A percentile compares a stretch with the other conserved stretches of the same genome.
These are phyloP conservation scores for Phengaris alcon DNA, from an alignment of 2,888 invertebrate genomes.

Conservation along the genomic window DNA sequence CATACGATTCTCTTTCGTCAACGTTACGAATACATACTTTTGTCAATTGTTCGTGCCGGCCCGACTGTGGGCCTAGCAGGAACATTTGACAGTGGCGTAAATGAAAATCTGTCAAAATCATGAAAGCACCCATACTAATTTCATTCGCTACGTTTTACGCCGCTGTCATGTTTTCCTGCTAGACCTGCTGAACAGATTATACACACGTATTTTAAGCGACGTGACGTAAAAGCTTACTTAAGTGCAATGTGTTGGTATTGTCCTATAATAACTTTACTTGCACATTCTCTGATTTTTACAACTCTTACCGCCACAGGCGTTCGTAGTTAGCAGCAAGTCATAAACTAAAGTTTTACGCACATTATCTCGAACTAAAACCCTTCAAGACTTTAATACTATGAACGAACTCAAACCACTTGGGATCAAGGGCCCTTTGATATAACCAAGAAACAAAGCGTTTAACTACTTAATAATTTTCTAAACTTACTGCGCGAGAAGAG, in stretches of 20 bases:
- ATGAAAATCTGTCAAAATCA: too few species aligned
- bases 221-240: not conserved
- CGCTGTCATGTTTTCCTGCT: too few species aligned
- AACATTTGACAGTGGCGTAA: too few species aligned
- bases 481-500: too few species aligned
- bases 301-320: not conserved
- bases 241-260: not conserved
- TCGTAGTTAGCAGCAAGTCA: not conserved
- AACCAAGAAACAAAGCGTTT: constrained; percentile 7
- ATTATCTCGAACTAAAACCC: not conserved
- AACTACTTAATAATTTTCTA: constrained; percentile 2
- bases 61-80: too few species aligned
- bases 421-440: constrained; percentile 14
- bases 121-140: too few species aligned
- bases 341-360: not conserved
- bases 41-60: too few species aligned
- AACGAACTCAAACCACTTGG: constrained; percentile 10
- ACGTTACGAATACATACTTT: too few species aligned
- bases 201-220: too few species aligned
- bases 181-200: too few species aligned
- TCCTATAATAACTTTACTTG: not conserved
- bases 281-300: not conserved
- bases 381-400: constrained; percentile 20
- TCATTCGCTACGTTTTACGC: too few species aligned
- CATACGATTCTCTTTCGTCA: too few species aligned